Percentiles rank a stretch among this genome's conserved stretches.
phyloP scores from a whole-genome alignment of 2,797 vertebrate species.

The Malacoctenus gilli region DNA sequence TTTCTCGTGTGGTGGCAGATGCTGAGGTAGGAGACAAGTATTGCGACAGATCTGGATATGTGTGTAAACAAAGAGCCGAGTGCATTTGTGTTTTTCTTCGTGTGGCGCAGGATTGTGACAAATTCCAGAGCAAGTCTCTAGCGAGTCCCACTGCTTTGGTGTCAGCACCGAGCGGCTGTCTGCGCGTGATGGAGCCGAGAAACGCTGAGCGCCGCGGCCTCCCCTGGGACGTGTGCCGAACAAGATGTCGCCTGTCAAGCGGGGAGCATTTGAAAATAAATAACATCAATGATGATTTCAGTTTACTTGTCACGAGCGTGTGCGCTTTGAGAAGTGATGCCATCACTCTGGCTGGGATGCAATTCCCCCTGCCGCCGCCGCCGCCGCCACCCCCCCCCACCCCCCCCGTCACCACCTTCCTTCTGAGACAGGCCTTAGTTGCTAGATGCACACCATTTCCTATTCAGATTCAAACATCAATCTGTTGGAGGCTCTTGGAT shows the following conservation, averaged over 20 bases:
- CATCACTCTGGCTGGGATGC: slow-evolving; percentile 78
- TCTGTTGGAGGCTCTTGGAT: slow-evolving; percentile 69
- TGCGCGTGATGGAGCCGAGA: slow-evolving; percentile 76
- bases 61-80: slow-evolving; percentile 81
- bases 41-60: slow-evolving; percentile 78
- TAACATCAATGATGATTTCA: slow-evolving; percentile 87
- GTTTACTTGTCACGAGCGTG: slow-evolving; percentile 83
- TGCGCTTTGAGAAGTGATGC: slow-evolving; percentile 82
- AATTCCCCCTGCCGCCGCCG: slow-evolving; percentile 60
- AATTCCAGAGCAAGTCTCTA: slow-evolving; percentile 83
- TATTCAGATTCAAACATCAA: slow-evolving; percentile 76
- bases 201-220: slow-evolving; percentile 70
- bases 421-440: slow-evolving; percentile 67
- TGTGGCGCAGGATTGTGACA: slow-evolving; percentile 80
- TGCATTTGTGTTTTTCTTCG: slow-evolving; percentile 75
- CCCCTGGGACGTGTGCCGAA: slow-evolving; percentile 81
- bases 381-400: not conserved
- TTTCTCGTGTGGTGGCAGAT: slow-evolving; percentile 61
- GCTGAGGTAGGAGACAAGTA: slow-evolving; percentile 74
- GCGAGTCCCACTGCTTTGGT: slow-evolving; percentile 82
- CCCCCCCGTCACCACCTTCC: slow-evolving; percentile 11
- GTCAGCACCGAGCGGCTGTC: slow-evolving; percentile 81
- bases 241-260: slow-evolving; percentile 88
- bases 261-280: slow-evolving; percentile 85
- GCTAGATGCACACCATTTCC: slow-evolving; percentile 76